Conservation (phyloP, 1,140 invertebrate species). For the Mactra quadrangularis region DNA sequence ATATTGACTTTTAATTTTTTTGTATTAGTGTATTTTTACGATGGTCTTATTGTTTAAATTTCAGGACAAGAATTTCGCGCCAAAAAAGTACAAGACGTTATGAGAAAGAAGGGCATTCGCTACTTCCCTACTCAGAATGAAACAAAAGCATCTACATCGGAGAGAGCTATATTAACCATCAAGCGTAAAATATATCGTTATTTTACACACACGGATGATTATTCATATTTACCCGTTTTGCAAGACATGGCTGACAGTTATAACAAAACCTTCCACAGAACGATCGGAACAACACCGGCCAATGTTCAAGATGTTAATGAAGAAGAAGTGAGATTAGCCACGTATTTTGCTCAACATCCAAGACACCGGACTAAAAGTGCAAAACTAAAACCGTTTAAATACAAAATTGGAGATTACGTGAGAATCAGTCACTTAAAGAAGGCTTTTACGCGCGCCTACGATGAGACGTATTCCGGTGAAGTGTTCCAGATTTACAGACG, state of each 20-base stretch:
- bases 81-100: too few species aligned
- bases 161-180: too few species aligned
- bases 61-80: too few species aligned
- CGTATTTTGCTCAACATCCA: constrained; percentile 29
- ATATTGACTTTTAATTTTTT: too few species aligned
- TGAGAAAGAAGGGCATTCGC: too few species aligned
- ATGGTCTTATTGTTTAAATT: too few species aligned
- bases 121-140: too few species aligned
- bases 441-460: constrained; percentile 10
- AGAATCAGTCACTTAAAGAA: constrained; percentile 1
- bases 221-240: not conserved
- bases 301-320: constrained; percentile 10
- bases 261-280: constrained; percentile 14
- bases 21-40: too few species aligned
- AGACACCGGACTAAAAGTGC: not conserved
- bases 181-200: too few species aligned
- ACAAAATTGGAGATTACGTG: constrained; percentile 24
- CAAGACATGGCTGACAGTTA: not conserved
- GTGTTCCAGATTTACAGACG: constrained; percentile 26
- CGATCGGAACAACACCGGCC: not conserved
- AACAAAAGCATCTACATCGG: too few species aligned
- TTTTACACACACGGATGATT: too few species aligned
- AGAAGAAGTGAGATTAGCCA: constrained; percentile 43
- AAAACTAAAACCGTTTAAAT: constrained; percentile 38
- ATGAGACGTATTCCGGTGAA: constrained; percentile 36